These are phyloP conservation scores for Temnothorax curvispinosus DNA, from an alignment of 1,140 invertebrate genomes.

Conservation along the genomic window DNA sequence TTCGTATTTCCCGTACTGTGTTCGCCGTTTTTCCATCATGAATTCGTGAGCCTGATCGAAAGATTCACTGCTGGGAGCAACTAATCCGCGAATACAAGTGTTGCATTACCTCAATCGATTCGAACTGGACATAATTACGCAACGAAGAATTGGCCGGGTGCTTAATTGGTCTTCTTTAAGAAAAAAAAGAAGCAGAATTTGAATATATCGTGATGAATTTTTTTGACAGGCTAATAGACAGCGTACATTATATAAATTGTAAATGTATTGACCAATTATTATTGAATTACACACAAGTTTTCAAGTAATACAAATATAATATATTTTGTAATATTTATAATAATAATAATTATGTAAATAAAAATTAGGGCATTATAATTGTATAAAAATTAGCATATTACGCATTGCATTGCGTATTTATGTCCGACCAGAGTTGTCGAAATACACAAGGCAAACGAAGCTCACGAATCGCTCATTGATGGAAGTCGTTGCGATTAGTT, in stretches of 20 bases:
- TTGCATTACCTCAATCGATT: neutral
- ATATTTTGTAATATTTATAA: no score
- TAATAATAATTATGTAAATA: neutral
- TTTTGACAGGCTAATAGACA: no score
- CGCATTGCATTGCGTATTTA: neutral
- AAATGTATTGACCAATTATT: neutral
- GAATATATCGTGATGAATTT: constrained; percentile 8
- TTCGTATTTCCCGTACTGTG: neutral
- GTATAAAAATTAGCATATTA: neutral
- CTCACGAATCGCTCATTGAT: neutral
- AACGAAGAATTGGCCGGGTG: neutral
- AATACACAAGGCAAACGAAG: neutral
- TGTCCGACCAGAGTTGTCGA: neutral
- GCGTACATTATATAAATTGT: no score
- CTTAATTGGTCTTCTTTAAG: neutral
- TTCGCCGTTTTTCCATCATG: neutral
- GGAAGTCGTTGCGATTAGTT: neutral
- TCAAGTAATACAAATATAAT: neutral
- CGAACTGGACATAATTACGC: neutral
- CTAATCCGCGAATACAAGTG: neutral
- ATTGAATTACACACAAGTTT: neutral
- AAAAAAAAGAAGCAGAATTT: neutral
- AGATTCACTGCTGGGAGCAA: neutral
- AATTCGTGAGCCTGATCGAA: neutral
- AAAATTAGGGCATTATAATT: no score